These are phyloP conservation scores for Deilephila porcellus DNA, from an alignment of 2,888 invertebrate species.

Conservation along the genomic window DNA sequence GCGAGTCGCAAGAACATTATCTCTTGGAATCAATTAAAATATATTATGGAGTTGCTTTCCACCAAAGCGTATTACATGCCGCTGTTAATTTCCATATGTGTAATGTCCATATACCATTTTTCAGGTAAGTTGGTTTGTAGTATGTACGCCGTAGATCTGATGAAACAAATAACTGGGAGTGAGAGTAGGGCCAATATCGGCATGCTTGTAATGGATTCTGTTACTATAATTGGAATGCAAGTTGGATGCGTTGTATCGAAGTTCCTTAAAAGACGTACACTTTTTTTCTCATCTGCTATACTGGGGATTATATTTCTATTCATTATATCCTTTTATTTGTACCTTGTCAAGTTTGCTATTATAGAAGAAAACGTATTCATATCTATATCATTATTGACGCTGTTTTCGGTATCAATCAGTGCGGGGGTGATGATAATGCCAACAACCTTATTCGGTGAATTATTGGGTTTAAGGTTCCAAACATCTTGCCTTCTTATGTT, in stretches of 20 bases:
- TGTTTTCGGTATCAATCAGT: conserved; percentile 62
- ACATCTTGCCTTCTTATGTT: conserved; percentile 54
- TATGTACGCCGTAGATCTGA: conserved; percentile 62
- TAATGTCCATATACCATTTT: conserved; percentile 57
- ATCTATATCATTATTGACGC: conserved; percentile 55
- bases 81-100: conserved; percentile 49
- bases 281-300: conserved; percentile 54
- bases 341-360: conserved; percentile 49
- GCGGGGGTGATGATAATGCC: conserved; percentile 67
- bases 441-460: conserved; percentile 59
- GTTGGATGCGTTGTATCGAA: conserved; percentile 59
- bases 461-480: conserved; percentile 59
- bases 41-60: conserved; percentile 42
- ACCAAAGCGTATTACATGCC: conserved; percentile 57
- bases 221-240: conserved; percentile 66
- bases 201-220: conserved; percentile 67
- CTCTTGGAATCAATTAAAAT: conserved; percentile 41
- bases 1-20: conserved; percentile 36
- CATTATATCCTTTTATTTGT: conserved; percentile 60
- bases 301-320: conserved; percentile 59
- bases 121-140: conserved; percentile 61
- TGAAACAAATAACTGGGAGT: conserved; percentile 56
- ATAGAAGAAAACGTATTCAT: conserved; percentile 56
- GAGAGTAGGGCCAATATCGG: conserved; percentile 59
- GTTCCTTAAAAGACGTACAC: conserved; percentile 56